Conservation (phyloP, 2,888 invertebrate genomes). For the Diadegma fenestrale region DNA sequence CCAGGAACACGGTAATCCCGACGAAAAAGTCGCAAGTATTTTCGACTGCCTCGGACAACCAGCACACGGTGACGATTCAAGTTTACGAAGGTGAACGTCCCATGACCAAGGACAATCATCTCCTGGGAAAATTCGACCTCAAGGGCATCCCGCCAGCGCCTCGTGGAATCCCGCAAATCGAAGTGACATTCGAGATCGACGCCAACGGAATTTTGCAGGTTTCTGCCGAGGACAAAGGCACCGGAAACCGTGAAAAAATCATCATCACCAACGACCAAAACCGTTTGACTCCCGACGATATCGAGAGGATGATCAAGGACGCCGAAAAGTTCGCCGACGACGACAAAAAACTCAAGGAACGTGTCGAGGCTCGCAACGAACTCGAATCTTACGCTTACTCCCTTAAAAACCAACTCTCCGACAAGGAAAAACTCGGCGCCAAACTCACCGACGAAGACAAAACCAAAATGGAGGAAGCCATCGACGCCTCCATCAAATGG, state of each 20-base stretch:
- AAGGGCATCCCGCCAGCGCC: conserved; percentile 98
- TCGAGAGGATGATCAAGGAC: conserved; percentile 99
- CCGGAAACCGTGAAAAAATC: conserved; percentile 99
- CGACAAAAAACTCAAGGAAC: conserved; percentile 98
- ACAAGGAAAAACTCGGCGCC: conserved; percentile 98
- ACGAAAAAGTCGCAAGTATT: conserved; percentile 99
- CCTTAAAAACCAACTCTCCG: conserved; percentile 97
- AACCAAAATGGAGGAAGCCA: conserved; percentile 96
- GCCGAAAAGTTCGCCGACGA: conserved; percentile 99
- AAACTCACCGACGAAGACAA: conserved; percentile 96
- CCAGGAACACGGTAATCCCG: conserved; percentile 99
- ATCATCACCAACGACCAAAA: conserved; percentile 99
- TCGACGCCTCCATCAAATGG: conserved; percentile 99
- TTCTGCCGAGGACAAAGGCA: conserved; percentile 99
- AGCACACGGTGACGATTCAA: conserved; percentile 98
- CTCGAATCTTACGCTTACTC: conserved; percentile 99
- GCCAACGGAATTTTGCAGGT: conserved; percentile 98
- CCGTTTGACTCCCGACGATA: conserved; percentile 98
- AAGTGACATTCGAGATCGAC: conserved; percentile 97
- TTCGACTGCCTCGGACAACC: conserved; percentile 99
- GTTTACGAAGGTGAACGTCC: conserved; percentile 99
- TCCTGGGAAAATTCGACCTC: conserved; percentile 98
- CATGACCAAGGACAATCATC: conserved; percentile 99
- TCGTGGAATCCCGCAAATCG: conserved; percentile 96
- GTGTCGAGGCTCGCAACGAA: conserved; percentile 98